Evolutionary conservation across 2,113 vertebrate genomes (phyloP).

Genomic region (cat (Felis catus)): F.catus_Fca126_mat1.0 CM031414.1:90604001-90604500

Average conservation of each 20-base stretch:
- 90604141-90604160: neutral
- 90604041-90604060: neutral
- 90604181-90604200: neutral
- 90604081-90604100: neutral
- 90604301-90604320: neutral
- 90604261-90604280: neutral
- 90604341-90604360: neutral
- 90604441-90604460: conserved; percentile 17
- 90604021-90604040: neutral
- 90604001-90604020: conserved; percentile 20
- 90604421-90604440: conserved; percentile 33
- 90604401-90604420: neutral
- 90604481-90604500: conserved; percentile 62
- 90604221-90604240: neutral
- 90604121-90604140: neutral
- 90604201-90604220: neutral
- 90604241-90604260: neutral
- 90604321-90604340: neutral
- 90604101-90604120: neutral
- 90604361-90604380: neutral
- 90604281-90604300: neutral
- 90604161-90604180: neutral
- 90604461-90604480: conserved; percentile 35
- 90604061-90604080: neutral
- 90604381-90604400: conserved; percentile 40